Conservation (phyloP, 2,113 vertebrate genomes). For the Equus quagga region DNA sequence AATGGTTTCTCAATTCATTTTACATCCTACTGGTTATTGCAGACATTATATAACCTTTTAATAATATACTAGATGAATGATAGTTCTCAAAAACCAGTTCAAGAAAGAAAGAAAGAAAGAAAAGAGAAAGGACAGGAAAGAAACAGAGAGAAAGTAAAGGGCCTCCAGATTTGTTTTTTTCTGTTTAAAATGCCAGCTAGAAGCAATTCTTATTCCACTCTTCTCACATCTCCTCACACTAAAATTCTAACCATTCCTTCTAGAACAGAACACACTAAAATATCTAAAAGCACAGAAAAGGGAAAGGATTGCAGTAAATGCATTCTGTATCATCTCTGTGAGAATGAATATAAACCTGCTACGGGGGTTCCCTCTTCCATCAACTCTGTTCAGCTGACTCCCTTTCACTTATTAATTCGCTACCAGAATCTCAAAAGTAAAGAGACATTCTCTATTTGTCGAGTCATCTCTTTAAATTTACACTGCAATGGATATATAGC, state of each 20-base stretch:
- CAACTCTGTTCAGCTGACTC: not conserved
- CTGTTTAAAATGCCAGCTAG: not conserved
- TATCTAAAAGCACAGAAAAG: not conserved
- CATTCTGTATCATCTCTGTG: not conserved
- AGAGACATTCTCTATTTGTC: not conserved
- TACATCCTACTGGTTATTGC: not conserved
- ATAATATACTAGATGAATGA: not conserved
- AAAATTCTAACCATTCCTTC: not conserved
- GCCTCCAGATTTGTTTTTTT: not conserved
- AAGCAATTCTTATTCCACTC: not conserved
- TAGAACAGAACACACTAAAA: not conserved
- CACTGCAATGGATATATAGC: not conserved
- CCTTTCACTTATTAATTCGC: not conserved
- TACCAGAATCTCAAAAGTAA: not conserved
- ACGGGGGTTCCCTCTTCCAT: not conserved
- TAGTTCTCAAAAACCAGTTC: not conserved
- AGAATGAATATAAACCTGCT: not conserved
- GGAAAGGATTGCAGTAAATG: not conserved
- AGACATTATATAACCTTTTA: not conserved
- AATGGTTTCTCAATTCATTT: not conserved
- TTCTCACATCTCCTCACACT: not conserved
- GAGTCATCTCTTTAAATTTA: not conserved
- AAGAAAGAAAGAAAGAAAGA: not conserved
- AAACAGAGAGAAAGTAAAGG: not conserved
- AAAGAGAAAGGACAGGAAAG: not conserved